Percentiles rank a stretch among this genome's conserved stretches.
Evolutionary conservation across 2,113 vertebrate species (phyloP).

Genomic region (Zeus faber): DNA sequence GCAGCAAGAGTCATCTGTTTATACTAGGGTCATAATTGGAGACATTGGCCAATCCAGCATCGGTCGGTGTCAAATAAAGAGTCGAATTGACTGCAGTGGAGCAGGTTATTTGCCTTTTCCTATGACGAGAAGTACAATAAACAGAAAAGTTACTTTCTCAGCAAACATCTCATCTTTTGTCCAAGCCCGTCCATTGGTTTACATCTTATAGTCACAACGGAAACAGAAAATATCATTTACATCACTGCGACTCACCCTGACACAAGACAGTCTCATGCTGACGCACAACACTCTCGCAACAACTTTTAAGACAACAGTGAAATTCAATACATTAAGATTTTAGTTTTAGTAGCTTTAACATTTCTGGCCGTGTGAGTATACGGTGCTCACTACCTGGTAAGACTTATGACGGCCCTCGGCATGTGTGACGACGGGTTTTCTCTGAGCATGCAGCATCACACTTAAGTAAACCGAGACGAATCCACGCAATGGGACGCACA

Average conservation of each 20-base stretch:
- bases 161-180: conserved; percentile 10
- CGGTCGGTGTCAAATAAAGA: conserved; percentile 2
- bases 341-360: conserved; percentile 48
- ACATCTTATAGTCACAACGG: conserved; percentile 2
- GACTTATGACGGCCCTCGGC: conserved; percentile 19
- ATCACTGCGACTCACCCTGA: conserved; percentile 40
- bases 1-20: too few species aligned
- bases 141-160: conserved; percentile 4
- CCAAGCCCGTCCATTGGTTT: conserved; percentile 10
- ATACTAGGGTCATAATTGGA: too few species aligned
- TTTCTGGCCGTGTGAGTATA: conserved; percentile 22
- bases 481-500: neutral
- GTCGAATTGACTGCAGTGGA: conserved; percentile 29
- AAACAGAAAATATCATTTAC: conserved; percentile 28
- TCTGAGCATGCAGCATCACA: conserved; percentile 52
- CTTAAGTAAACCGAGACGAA: neutral
- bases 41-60: neutral
- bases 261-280: conserved; percentile 66
- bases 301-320: conserved; percentile 64
- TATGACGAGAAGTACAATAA: conserved; percentile 26
- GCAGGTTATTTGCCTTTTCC: too few species aligned
- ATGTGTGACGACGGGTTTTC: conserved; percentile 10
- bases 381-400: conserved; percentile 10
- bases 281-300: conserved; percentile 58
- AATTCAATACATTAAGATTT: conserved; percentile 44